These are phyloP conservation scores for Diaperis boleti DNA, from an alignment of 2,888 invertebrate species.

Conservation along the genomic window DNA sequence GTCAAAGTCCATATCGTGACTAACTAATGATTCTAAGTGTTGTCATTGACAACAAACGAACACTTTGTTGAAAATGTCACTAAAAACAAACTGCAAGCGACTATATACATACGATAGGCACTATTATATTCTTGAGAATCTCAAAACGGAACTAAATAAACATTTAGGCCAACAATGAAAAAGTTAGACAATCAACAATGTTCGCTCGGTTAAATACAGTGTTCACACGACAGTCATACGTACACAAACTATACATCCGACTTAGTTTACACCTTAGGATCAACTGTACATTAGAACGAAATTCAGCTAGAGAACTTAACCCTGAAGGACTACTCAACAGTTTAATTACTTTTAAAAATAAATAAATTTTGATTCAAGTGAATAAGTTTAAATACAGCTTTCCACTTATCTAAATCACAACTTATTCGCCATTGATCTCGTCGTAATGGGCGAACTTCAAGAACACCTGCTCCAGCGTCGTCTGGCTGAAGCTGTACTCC, in stretches of 20 bases:
- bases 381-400: conserved; percentile 17
- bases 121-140: conserved; percentile 29
- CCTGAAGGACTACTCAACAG: conserved; percentile 28
- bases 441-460: conserved; percentile 87
- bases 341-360: conserved; percentile 22
- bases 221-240: conserved; percentile 24
- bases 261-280: conserved; percentile 22
- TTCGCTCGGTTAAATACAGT: conserved; percentile 16
- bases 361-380: conserved; percentile 33
- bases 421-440: conserved; percentile 67
- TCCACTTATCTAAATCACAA: conserved; percentile 36
- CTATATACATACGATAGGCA: conserved; percentile 40
- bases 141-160: conserved; percentile 11
- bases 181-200: conserved; percentile 10
- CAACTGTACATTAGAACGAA: conserved; percentile 27
- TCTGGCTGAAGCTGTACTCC: conserved; percentile 92
- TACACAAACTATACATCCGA: too few relatives aligned
- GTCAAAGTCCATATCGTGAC: conserved; percentile 21
- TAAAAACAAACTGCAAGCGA: conserved; percentile 35
- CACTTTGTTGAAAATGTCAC: conserved; percentile 18
- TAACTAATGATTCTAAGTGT: conserved; percentile 11
- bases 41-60: conserved; percentile 11
- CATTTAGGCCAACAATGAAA: conserved; percentile 32
- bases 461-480: conserved; percentile 89
- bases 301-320: conserved; percentile 22